Evolutionary conservation across 2,797 vertebrate genomes (phyloP), one percentile per base, ranked within the genome.

Genomic region (Ctenosaura bakeri): DNA sequence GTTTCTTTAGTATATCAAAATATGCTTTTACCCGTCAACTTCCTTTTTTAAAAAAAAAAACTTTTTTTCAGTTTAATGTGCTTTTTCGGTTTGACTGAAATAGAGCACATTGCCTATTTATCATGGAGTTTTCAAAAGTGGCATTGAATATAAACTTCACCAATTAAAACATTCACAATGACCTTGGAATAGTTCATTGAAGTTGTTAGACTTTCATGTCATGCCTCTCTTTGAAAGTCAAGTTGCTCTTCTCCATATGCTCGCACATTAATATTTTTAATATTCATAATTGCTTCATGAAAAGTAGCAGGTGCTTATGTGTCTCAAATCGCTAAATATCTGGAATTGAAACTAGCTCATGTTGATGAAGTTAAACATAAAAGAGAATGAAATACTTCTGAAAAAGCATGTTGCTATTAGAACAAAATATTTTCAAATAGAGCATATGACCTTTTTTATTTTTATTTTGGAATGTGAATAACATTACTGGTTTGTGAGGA

Each of bases 91-190:
- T 91, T 96, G 86, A 94, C 64, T 92, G 59, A 42, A 91, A 74
- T 80, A 91, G 69, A 84, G 90, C 94, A 22, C 91, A 83, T 83
- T 90, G 78, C 86, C 91, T 85, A 50, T 18, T 81, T 74, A 71
- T 78, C 80, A 89, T 83, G 88, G 90, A 88, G 93, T 94, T 93
- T 87, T 94, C 69, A 79, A 59, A 95, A 95, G 83, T 94, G 66
- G 87, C 91, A 91, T 94, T 92, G 96, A 96, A 89, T 95, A 95
- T 90, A 90, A 91, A 93, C 79, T 96, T 83, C 95, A 92, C 88
- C 97, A 96, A 97, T 97, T 97, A 96, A 96, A 96, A 95, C 83
- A 94, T 96, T 95, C 92, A 93, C 90, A 92, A 95, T 94, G 94
- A 94, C 84, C 82, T 88, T 93, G 90, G 92, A 93, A 96, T 93